These are phyloP conservation scores for Spinibarbus caldwelli DNA, from an alignment of 2,797 vertebrate species.

Conservation along the genomic window DNA sequence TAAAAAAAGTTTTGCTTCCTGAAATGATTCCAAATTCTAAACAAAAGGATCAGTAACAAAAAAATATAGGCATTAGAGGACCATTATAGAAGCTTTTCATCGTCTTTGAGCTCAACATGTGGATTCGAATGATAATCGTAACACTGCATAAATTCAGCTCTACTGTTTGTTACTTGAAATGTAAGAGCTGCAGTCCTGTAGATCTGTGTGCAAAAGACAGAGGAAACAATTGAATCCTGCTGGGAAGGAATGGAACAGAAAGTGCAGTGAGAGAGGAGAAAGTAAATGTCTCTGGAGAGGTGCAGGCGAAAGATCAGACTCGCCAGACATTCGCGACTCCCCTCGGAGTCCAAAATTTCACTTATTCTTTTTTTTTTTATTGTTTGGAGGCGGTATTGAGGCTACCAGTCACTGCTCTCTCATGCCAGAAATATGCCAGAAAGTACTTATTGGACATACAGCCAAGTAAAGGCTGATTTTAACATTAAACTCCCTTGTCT, in stretches of 20 bases:
- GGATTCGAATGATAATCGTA: constrained; percentile 30
- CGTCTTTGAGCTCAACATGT: constrained; percentile 21
- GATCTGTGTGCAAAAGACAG: constrained; percentile 22
- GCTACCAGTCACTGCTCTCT: constrained; percentile 53
- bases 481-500: constrained; percentile 21
- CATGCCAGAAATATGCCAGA: constrained; percentile 40
- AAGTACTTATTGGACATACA: constrained; percentile 28
- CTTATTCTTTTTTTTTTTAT: constrained; percentile 69
- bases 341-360: constrained; percentile 70
- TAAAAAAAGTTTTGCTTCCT: constrained; percentile 7
- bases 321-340: constrained; percentile 59
- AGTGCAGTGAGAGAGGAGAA: constrained; percentile 52
- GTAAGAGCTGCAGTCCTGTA: neutral
- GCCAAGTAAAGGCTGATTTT: constrained; percentile 31
- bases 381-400: constrained; percentile 58
- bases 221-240: constrained; percentile 35
- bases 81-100: constrained; percentile 2
- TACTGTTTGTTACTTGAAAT: constrained; percentile 14
- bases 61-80: neutral
- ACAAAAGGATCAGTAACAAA: constrained; percentile 11
- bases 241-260: constrained; percentile 22
- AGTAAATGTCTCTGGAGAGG: constrained; percentile 39
- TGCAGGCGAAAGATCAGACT: constrained; percentile 47
- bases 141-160: constrained; percentile 29
- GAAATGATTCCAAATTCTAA: constrained; percentile 21